Evolutionary conservation across 2,888 invertebrate genomes (phyloP), one percentile per base, ranked within the genome.

Genomic region (Oscheius onirici): DNA sequence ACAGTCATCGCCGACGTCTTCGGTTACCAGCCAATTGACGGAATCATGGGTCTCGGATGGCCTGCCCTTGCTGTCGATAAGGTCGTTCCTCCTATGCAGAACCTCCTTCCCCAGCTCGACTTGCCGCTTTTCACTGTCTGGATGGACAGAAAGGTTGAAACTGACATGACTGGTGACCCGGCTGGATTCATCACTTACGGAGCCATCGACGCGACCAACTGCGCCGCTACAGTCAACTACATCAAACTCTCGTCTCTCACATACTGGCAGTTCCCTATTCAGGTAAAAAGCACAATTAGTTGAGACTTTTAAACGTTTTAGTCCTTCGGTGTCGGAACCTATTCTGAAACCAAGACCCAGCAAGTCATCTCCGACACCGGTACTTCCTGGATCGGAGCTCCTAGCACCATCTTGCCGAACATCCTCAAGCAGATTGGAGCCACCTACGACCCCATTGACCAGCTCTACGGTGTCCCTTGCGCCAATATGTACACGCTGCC

Each of bases 91-190:
- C 94, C 95, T 63, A 95, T 99, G 89, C 92, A 96, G 89, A 93
- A 93, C 88, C 93, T 97, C 93, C 91, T 94, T 72, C 90, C 91
- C 54, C 95, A 97, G 89, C 81, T 89, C 1, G 80, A 84, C 17
- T 87, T 91, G 80, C 92, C 95, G 0, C 89, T 96, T 57, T 97
- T 99, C 90, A 95, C 96, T 26, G 97, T 97, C 90, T 99, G 95
- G 88, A 91, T 99, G 71, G 94, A 84, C 73, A 74, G 80, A 43
- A 77, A 75, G 69, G 60, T 70, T n/a, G n/a, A 6, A 20, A 15
- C 20, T 6, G 24, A 51, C 24, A 15, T 63, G 41, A n/a, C n/a
- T n/a, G 70, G 70, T 20, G 63, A 34, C 13, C 49, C 67, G 52
- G 73, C 52, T n/a, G 63, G 63, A 49, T 15, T 81, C 44, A 81